Conservation (phyloP, 2,113 vertebrate genomes). For the Scopus umbretta region DNA sequence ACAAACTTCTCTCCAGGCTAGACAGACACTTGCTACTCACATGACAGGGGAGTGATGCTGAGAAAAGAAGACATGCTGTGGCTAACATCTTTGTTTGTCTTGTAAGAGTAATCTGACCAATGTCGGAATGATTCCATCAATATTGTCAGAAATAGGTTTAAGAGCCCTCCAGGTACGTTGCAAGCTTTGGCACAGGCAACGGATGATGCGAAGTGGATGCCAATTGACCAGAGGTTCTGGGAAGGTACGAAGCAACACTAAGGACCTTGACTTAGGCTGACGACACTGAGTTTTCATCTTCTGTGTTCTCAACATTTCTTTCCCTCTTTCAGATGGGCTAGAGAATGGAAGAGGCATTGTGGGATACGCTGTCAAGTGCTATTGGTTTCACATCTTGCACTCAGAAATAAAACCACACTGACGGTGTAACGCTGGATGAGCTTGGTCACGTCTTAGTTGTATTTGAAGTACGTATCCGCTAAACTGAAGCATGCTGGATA, state of each 20-base stretch:
- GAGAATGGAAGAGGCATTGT: not conserved
- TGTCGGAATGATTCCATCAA: conserved; percentile 61
- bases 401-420: not conserved
- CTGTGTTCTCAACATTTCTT: not conserved
- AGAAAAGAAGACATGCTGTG: conserved; percentile 48
- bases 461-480: not conserved
- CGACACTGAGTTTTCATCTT: not conserved
- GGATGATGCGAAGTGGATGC: not conserved
- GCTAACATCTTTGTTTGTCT: conserved; percentile 59
- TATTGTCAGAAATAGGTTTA: conserved; percentile 55
- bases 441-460: not conserved
- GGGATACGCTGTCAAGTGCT: not conserved
- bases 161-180: conserved; percentile 53
- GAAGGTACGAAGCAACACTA: conserved; percentile 31
- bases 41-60: conserved; percentile 54
- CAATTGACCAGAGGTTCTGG: conserved; percentile 51
- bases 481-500: not conserved
- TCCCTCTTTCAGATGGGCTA: not conserved
- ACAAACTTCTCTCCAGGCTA: conserved; percentile 57
- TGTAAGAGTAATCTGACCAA: conserved; percentile 50
- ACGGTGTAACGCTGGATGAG: not conserved
- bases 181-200: conserved; percentile 26
- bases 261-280: conserved; percentile 55
- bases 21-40: conserved; percentile 53
- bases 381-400: not conserved